These are phyloP conservation scores for Pteruthius melanotis DNA, from an alignment of 2,113 vertebrate genomes.

Conservation along the genomic window DNA sequence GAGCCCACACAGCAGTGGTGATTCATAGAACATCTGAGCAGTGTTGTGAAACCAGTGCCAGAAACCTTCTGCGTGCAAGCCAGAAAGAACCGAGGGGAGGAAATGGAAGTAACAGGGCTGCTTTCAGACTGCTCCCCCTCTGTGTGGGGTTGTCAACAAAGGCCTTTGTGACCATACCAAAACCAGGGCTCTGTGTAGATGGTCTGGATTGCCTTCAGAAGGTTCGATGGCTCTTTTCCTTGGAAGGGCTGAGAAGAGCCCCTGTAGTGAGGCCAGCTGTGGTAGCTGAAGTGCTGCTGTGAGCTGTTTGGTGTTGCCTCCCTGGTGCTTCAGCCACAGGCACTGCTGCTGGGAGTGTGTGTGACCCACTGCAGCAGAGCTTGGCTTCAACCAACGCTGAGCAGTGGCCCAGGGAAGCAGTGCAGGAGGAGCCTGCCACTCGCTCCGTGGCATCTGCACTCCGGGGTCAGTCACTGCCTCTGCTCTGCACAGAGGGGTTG, in stretches of 20 bases:
- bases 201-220: background rate
- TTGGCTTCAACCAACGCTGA: background rate
- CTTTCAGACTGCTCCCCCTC: background rate
- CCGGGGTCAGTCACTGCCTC: background rate
- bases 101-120: background rate
- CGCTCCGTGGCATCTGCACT: background rate
- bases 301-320: background rate
- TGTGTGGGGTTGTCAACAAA: background rate
- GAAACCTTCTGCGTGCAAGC: background rate
- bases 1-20: slow-evolving; percentile 16
- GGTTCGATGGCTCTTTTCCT: background rate
- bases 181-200: background rate
- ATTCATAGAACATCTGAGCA: slow-evolving; percentile 49
- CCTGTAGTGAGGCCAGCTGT: background rate
- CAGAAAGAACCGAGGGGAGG: background rate
- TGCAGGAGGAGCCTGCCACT: background rate
- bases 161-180: background rate
- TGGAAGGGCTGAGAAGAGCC: background rate
- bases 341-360: background rate
- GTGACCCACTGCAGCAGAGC: background rate
- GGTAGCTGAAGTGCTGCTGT: background rate
- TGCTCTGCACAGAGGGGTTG: background rate
- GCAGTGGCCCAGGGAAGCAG: background rate
- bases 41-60: slow-evolving; percentile 14
- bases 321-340: background rate